Evolutionary conservation across 2,888 invertebrate species (phyloP).

Genomic region (Eutolmus rufibarbis): DNA sequence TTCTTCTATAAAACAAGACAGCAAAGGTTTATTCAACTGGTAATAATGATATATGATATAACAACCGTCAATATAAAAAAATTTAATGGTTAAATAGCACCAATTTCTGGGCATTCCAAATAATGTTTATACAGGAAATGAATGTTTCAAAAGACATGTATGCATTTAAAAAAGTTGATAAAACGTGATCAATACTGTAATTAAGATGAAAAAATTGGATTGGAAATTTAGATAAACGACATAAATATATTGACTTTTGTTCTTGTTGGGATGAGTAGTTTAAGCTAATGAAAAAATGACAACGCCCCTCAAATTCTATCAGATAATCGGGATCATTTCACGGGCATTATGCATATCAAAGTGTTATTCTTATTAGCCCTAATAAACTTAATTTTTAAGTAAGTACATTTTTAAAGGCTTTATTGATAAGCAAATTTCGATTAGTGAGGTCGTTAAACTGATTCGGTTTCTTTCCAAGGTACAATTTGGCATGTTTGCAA

Average conservation of each 20-base stretch:
- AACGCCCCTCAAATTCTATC: neutral
- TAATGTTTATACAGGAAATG: neutral
- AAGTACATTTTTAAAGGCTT: neutral
- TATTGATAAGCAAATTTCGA: neutral
- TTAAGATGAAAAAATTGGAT: neutral
- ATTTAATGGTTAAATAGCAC: neutral
- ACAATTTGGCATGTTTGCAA: neutral
- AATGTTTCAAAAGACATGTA: neutral
- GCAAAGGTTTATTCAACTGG: neutral
- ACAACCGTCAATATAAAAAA: neutral
- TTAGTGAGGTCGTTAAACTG: neutral
- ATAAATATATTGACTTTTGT: no score
- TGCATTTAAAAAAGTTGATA: neutral
- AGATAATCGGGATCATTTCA: neutral
- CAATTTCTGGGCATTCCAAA: neutral
- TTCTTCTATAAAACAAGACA: neutral
- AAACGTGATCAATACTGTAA: neutral
- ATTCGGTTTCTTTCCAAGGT: neutral
- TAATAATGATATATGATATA: neutral
- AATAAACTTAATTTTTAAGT: neutral
- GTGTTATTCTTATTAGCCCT: neutral
- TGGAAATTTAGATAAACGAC: neutral
- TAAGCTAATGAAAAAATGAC: neutral
- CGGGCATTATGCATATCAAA: neutral
- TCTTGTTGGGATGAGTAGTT: neutral